These are phyloP conservation scores for Myathropa florea DNA, from an alignment of 2,888 invertebrate genomes.

Conservation along the genomic window DNA sequence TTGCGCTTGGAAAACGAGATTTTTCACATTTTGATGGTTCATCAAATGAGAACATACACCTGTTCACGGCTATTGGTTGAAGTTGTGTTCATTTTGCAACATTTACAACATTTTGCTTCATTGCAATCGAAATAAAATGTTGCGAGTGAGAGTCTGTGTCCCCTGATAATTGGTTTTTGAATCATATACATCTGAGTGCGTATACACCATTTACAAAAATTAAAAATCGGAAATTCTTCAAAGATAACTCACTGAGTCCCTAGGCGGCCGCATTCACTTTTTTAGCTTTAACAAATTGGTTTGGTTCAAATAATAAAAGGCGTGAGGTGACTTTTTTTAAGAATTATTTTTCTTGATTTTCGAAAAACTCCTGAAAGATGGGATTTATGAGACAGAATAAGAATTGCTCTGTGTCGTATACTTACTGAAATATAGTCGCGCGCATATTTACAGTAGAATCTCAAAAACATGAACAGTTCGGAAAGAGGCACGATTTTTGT, in stretches of 20 bases:
- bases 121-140: background rate
- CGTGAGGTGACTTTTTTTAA: too few species aligned
- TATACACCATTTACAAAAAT: background rate
- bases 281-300: background rate
- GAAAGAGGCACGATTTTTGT: too few species aligned
- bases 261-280: background rate
- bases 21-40: background rate
- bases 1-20: background rate
- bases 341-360: too few species aligned
- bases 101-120: background rate
- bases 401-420: too few species aligned
- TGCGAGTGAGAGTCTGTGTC: background rate
- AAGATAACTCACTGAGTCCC: background rate
- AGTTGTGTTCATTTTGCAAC: background rate
- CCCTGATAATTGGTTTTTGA: background rate
- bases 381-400: too few species aligned
- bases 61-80: background rate
- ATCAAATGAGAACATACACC: background rate
- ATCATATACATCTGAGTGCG: too few species aligned
- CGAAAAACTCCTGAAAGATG: too few species aligned
- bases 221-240: background rate
- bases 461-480: too few species aligned
- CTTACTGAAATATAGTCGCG: too few species aligned
- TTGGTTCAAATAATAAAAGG: background rate
- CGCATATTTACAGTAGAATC: too few species aligned